A percentile compares a stretch with the other conserved stretches of the same genome.
Conservation (phyloP, 2,113 vertebrate genomes). For the Notechis scutatus region DNA sequence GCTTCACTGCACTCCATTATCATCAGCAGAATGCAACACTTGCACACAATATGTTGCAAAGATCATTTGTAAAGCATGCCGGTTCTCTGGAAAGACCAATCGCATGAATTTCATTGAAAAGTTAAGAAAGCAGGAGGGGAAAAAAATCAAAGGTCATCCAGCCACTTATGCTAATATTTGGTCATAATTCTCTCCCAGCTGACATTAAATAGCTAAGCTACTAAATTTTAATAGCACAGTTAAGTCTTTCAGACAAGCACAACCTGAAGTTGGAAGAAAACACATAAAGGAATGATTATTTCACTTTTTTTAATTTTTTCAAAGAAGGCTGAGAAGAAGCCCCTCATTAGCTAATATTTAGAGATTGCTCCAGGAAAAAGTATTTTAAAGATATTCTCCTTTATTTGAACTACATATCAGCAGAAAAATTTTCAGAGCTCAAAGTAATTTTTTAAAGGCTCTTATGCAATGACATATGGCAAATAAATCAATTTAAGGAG, state of each 20-base stretch:
- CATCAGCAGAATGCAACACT: conserved; percentile 28
- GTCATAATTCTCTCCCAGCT: conserved; percentile 27
- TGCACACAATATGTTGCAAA: not conserved
- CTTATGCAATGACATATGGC: not conserved
- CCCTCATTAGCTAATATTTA: not conserved
- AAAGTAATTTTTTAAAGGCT: not conserved
- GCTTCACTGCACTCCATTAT: conserved; percentile 34
- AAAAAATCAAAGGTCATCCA: conserved; percentile 24
- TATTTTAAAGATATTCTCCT: not conserved
- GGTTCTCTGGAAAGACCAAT: conserved; percentile 10
- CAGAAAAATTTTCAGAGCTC: not conserved
- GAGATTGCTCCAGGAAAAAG: not conserved
- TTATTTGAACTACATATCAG: conserved; percentile 20
- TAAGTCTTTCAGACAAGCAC: conserved; percentile 39
- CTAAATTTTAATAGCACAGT: conserved; percentile 45
- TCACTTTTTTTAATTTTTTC: conserved; percentile 6
- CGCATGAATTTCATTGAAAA: conserved; percentile 17
- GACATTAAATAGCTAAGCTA: conserved; percentile 44
- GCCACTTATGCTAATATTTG: conserved; percentile 38
- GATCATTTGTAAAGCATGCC: not conserved
- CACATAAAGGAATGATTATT: not conserved
- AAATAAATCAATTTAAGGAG: not conserved
- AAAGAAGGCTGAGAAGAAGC: not conserved
- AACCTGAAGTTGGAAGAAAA: conserved; percentile 17
- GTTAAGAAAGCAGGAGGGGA: not conserved